A percentile compares a stretch with the other conserved stretches of the same genome.
Conservation (phyloP, 2,888 invertebrate genomes). For the Netelia inedita region DNA sequence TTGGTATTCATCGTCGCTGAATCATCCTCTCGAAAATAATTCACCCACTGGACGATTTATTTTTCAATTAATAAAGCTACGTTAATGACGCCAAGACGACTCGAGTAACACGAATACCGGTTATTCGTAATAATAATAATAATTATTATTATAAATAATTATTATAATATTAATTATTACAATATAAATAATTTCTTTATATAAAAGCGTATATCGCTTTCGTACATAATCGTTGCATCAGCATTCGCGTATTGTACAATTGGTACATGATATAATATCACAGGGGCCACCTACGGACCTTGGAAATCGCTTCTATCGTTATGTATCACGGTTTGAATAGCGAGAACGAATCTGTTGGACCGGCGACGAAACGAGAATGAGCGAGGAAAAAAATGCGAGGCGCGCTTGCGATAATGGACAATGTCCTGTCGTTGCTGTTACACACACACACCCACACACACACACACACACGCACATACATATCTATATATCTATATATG, state of each 20-base stretch:
- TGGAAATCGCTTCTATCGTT: neutral
- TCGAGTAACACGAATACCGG: too few species aligned
- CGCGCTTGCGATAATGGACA: constrained; percentile 80
- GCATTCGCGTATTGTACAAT: neutral
- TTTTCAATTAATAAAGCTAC: too few species aligned
- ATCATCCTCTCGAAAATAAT: too few species aligned
- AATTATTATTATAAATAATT: too few species aligned
- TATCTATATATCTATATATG: constrained; percentile 38
- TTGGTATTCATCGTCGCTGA: too few species aligned
- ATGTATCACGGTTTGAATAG: constrained; percentile 7
- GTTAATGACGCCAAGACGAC: too few species aligned
- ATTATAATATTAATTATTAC: too few species aligned
- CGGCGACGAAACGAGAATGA: constrained; percentile 9
- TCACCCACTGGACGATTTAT: too few species aligned
- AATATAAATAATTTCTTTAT: too few species aligned
- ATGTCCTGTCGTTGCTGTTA: constrained; percentile 81
- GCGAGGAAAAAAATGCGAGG: constrained; percentile 58
- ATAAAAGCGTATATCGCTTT: too few species aligned
- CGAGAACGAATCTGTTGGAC: neutral
- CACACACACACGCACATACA: neutral
- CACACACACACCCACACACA: neutral
- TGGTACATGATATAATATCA: neutral
- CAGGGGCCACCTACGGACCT: neutral
- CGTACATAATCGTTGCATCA: neutral
- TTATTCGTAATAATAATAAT: too few species aligned